A percentile compares a stretch with the other conserved stretches of the same genome.
These are phyloP conservation scores for Cheilosia urbana DNA, from an alignment of 2,888 invertebrate species.

Conservation along the genomic window DNA sequence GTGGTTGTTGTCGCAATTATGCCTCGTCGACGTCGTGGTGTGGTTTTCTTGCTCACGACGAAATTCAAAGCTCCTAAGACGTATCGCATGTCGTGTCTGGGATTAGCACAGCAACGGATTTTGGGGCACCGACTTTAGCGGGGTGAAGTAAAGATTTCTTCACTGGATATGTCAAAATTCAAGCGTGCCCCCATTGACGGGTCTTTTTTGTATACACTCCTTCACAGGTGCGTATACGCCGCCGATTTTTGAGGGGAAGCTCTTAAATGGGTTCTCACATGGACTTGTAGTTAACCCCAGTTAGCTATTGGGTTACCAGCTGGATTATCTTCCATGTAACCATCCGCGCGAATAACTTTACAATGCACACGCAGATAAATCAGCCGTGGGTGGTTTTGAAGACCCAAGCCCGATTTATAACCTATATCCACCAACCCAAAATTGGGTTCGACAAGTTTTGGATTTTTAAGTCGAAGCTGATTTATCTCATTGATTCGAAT, in stretches of 20 bases:
- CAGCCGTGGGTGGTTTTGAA: too few relatives aligned
- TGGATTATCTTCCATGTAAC: not conserved
- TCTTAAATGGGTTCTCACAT: slow-evolving; percentile 14
- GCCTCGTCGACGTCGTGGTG: slow-evolving; percentile 12
- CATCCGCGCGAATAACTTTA: not conserved
- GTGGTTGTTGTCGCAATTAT: slow-evolving; percentile 54
- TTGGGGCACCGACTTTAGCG: not conserved
- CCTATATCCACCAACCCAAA: too few relatives aligned
- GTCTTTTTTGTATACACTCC: slow-evolving; percentile 4
- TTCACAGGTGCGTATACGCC: slow-evolving; percentile 45
- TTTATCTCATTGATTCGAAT: slow-evolving; percentile 31
- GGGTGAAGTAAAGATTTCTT: not conserved
- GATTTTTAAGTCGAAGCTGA: not conserved
- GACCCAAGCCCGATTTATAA: too few relatives aligned
- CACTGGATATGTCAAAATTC: slow-evolving; percentile 38
- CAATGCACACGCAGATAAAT: too few relatives aligned
- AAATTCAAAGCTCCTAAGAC: slow-evolving; percentile 61
- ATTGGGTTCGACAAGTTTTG: not conserved
- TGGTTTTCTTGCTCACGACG: slow-evolving; percentile 48
- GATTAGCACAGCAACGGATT: slow-evolving; percentile 43
- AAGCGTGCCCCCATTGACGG: not conserved
- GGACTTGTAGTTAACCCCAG: slow-evolving; percentile 13
- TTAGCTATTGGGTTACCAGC: slow-evolving; percentile 7
- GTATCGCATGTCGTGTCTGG: slow-evolving; percentile 73
- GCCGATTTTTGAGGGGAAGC: slow-evolving; percentile 1